Base-by-base conservation (phyloP, 2,888 invertebrate genomes). In the Schizaphis graminum region DNA sequence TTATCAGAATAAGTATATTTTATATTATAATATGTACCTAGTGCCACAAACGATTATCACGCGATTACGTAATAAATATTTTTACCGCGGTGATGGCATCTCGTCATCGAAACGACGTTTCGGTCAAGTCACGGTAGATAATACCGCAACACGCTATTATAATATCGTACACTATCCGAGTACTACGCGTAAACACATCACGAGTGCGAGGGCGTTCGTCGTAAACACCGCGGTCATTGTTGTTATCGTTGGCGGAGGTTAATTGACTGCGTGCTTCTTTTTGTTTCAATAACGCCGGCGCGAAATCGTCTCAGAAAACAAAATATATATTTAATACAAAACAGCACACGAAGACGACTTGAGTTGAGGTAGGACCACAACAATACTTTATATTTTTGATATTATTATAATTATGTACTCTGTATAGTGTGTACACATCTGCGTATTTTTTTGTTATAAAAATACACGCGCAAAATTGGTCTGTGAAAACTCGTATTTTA, bases 51-150 rank as follows among this genome's bases (percentile, higher is more conserved):
- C 90, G 49, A n/a, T 90, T 90, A 67, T 67, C 35, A 67, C 49
- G 90, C 11, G 67, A 47, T 90, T 67, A 49, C 90, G 35, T 77
- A 53, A 89, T 41, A 44, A 35, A 56, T 35, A n/a, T 28, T 57
- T 89, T 57, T 57, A 57, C 11, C 28, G 28, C 5, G 7, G 89
- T 26, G 67, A n/a, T 47, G 90, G 21, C 41, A 24, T 56, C 41
- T 53, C 26, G 53, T 67, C 90, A 26, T 49, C 67, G 11, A 35
- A 49, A 85, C 16, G 35, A 49, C 85, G 85, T 91, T 91, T 57
- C 35, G 90, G 91, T 85, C 91, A 47, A 92, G 86, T 92, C 91
- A 92, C 86, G 91, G 91, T 24, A 57, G 86, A 26, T 92, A 57
- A 91, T 85, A 85, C 35, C 35, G 35, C 84, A 91, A 67, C 47